Evolutionary conservation across 1,140 invertebrate species (phyloP), one percentile per base, ranked within the genome.

Genomic region (Charaxes varanes): DNA sequence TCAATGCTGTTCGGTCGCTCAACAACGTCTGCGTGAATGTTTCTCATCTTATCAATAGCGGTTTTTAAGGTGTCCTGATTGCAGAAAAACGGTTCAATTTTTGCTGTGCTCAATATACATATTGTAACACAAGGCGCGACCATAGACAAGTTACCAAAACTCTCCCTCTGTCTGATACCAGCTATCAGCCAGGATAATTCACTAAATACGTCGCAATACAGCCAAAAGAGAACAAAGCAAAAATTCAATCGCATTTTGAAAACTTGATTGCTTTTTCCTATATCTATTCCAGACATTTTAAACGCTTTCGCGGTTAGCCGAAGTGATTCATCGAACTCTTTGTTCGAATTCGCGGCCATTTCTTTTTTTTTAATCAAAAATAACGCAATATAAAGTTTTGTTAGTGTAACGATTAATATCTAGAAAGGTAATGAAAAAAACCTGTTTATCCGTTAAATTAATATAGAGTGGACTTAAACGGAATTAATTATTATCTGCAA

Each of bases 141-240:
- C 14, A 58, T 41, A 6, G 58, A 61, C 0, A 67, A 22, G 32
- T 67, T 53, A 4, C 53, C 36, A 14, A 71, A 54, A 19, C 41
- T 54, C 7, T 52, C 49, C 1, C 59, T 43, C 4, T 19, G 31
- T 6, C 24, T 26, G 10, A 63, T 46, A 10, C 56, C 59, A n/a
- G 59, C 58, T 0, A 50, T 11, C 1, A 65, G 10, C 54, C 56
- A 64, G 4, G 37, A 47, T 0, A 56, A 24, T 43, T 70, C 67
- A 0, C 49, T 59, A 3, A 55, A 19, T 1, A 59, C 41, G 22
- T 62, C 63, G 1, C 36, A 40, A 11, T 65, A 44, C 8, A 70
- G 13, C 51, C 48, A 54, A 2, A 62, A 1, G 0, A 59, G n/a
- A 24, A 65, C 59, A 1, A 59, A 41, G 34, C n/a, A 53, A 53